Evolutionary conservation across 2,888 invertebrate genomes (phyloP).

Genomic region (Amphipyra tragopoginis): DNA sequence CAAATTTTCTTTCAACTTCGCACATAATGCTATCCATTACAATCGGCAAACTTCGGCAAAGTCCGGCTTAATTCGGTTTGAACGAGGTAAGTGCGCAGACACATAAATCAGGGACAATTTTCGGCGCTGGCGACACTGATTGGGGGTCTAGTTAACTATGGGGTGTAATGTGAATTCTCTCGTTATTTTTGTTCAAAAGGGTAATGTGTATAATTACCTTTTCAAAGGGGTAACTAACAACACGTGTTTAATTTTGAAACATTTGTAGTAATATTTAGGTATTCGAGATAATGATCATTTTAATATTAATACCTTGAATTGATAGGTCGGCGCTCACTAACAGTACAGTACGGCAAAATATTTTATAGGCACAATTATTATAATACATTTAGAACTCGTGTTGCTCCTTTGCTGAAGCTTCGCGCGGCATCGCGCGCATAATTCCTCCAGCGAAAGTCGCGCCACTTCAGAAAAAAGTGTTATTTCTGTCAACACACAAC

Average conservation of each 20-base stretch:
- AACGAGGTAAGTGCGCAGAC: slow-evolving; percentile 75
- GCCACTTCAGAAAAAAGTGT: no score
- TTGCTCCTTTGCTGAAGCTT: no score
- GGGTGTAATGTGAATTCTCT: slow-evolving; percentile 48
- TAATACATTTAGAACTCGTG: no score
- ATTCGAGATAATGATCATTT: slow-evolving; percentile 31
- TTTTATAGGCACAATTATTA: no score
- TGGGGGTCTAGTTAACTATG: slow-evolving; percentile 48
- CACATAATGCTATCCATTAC: no score
- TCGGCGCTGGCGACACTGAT: slow-evolving; percentile 71
- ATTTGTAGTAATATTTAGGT: slow-evolving; percentile 11
- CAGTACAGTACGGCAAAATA: no score
- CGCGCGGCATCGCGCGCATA: no score
- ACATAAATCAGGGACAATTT: slow-evolving; percentile 82
- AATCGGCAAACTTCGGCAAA: slow-evolving; percentile 1
- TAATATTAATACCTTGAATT: not conserved
- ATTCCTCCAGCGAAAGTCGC: no score
- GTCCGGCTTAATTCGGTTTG: slow-evolving; percentile 35
- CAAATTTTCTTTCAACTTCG: not conserved
- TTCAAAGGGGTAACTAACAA: slow-evolving; percentile 34
- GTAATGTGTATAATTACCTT: slow-evolving; percentile 38
- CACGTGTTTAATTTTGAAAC: slow-evolving; percentile 43
- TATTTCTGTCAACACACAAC: no score
- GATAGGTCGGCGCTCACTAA: no score
- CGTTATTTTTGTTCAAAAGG: slow-evolving; percentile 47